Conservation (phyloP, 2,797 vertebrate genomes). For the Squalus acanthias region DNA sequence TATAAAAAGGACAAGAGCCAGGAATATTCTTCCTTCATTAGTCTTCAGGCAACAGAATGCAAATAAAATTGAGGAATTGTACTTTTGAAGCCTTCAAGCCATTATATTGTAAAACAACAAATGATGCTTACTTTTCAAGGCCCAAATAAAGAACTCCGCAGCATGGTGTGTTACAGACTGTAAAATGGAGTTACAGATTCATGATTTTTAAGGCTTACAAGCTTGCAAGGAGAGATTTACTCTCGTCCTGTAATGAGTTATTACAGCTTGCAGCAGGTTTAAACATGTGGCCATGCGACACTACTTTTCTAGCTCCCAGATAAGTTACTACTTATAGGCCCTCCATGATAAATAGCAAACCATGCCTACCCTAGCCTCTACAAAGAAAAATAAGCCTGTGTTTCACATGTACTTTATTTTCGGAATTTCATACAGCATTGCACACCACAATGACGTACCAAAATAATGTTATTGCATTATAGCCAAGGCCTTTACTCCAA, state of each 20-base stretch:
- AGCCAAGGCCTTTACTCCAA: background rate
- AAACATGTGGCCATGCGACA: background rate
- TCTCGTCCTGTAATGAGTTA: background rate
- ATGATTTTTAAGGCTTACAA: background rate
- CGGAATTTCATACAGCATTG: background rate
- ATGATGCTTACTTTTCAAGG: background rate
- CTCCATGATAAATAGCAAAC: background rate
- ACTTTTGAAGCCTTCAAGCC: background rate
- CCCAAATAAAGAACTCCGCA: background rate
- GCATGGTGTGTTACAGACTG: background rate
- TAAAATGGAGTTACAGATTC: background rate
- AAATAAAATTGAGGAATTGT: background rate
- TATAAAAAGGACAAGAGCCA: background rate
- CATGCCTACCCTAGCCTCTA: background rate
- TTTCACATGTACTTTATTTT: background rate
- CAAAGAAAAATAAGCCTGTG: background rate
- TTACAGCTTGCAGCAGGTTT: background rate
- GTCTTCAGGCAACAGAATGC: background rate
- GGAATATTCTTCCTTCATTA: constrained; percentile 5
- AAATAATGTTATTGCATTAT: background rate
- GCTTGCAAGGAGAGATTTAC: background rate
- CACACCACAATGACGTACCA: background rate
- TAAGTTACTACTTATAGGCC: background rate
- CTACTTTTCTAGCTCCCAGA: background rate
- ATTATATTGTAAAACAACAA: background rate